phyloP scores from a whole-genome alignment of 2,113 vertebrate genomes.

The Blennius ocellaris region DNA sequence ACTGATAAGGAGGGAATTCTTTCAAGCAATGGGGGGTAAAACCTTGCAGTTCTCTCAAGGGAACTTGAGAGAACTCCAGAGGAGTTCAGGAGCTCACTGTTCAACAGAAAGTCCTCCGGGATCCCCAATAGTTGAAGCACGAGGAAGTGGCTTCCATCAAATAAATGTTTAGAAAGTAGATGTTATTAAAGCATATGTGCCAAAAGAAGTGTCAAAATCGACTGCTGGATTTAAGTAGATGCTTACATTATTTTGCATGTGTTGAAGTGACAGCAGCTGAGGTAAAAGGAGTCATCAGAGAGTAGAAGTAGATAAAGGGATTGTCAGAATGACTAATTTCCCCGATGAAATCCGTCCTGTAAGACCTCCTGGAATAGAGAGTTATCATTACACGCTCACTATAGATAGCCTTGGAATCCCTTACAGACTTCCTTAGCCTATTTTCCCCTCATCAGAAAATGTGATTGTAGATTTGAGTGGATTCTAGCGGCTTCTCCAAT shows the following conservation, averaged over 20 bases:
- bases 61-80: no score
- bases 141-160: not conserved
- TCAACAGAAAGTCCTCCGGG: not conserved
- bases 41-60: not conserved
- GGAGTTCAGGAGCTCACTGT: not conserved
- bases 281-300: constrained; percentile 22
- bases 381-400: constrained; percentile 56
- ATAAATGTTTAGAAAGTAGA: not conserved
- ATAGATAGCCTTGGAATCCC: constrained; percentile 70
- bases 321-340: constrained; percentile 68
- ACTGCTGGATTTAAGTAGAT: not conserved
- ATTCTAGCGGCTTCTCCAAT: not conserved
- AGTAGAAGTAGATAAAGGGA: constrained; percentile 44
- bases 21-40: not conserved
- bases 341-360: constrained; percentile 53
- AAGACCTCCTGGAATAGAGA: constrained; percentile 56
- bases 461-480: constrained; percentile 12
- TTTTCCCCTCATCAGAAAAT: constrained; percentile 47
- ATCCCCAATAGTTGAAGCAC: not conserved
- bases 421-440: constrained; percentile 54
- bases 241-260: not conserved
- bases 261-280: constrained; percentile 7
- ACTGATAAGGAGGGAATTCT: not conserved
- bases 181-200: not conserved
- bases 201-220: not conserved